Conservation (phyloP, 2,797 vertebrate species). For the Xenopus petersii region DNA sequence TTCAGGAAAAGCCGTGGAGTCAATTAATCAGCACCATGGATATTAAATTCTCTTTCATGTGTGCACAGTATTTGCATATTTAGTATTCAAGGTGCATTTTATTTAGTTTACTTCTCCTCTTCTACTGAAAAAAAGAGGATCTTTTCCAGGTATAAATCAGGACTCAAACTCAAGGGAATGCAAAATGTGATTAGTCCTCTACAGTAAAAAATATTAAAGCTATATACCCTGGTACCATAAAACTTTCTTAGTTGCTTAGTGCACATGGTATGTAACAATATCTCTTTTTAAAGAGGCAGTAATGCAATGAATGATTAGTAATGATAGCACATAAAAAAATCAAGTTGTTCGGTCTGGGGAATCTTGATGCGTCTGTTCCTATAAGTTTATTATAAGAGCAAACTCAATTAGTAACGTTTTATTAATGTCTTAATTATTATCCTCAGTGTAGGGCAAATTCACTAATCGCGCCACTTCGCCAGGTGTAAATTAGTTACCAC, state of each 20-base stretch:
- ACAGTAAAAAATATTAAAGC: neutral
- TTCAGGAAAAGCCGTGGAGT: conserved; percentile 52
- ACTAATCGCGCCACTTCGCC: no score
- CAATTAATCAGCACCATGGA: conserved; percentile 53
- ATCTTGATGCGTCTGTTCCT: no score
- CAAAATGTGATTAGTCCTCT: neutral
- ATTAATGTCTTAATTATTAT: no score
- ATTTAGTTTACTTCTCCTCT: conserved; percentile 47
- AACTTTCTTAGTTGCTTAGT: neutral
- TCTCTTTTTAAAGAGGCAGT: no score
- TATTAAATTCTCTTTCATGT: conserved; percentile 53
- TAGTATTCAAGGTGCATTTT: conserved; percentile 53
- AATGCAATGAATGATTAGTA: no score
- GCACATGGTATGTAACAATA: neutral
- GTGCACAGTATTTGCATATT: conserved; percentile 53
- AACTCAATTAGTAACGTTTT: no score
- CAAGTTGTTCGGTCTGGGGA: no score
- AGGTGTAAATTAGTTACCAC: no score
- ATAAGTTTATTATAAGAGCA: no score
- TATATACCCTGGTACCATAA: neutral
- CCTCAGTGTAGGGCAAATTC: no score
- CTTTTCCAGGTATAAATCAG: conserved; percentile 22
- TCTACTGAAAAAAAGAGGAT: conserved; percentile 36
- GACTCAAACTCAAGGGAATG: neutral
- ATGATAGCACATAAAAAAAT: no score